Evolutionary conservation across 2,797 vertebrate genomes (phyloP).

Genomic region (Jordanella pulchra): DNA sequence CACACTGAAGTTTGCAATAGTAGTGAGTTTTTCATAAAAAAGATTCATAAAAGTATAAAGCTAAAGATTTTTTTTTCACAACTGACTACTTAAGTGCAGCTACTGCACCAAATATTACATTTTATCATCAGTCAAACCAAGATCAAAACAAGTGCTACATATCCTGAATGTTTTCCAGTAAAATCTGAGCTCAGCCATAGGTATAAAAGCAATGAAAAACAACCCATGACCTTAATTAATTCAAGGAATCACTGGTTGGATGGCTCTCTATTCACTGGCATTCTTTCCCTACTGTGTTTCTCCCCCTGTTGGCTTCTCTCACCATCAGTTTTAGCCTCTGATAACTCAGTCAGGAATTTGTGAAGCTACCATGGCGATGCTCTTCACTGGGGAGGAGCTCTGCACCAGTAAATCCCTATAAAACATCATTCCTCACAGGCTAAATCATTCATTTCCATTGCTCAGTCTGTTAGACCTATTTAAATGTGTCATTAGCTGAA

Average conservation of each 20-base stretch:
- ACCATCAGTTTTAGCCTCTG: conserved; percentile 20
- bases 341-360: conserved; percentile 47
- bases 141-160: neutral
- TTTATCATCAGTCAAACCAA: neutral
- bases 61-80: neutral
- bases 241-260: conserved; percentile 13
- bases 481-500: conserved; percentile 40
- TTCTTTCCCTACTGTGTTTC: conserved; percentile 36
- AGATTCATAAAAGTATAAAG: neutral
- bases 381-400: conserved; percentile 45
- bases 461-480: conserved; percentile 13
- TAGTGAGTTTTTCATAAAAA: neutral
- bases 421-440: conserved; percentile 31
- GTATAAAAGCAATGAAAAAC: conserved; percentile 24
- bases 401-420: conserved; percentile 52
- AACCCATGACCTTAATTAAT: conserved; percentile 15
- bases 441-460: conserved; percentile 14
- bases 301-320: conserved; percentile 12
- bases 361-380: conserved; percentile 67
- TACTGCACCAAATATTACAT: neutral
- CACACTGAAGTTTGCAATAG: neutral
- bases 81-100: neutral
- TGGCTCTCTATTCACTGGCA: conserved; percentile 28
- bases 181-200: neutral
- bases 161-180: neutral